These are phyloP conservation scores for Malurus splendens DNA, from an alignment of 2,797 vertebrate genomes.

Conservation along the genomic window DNA sequence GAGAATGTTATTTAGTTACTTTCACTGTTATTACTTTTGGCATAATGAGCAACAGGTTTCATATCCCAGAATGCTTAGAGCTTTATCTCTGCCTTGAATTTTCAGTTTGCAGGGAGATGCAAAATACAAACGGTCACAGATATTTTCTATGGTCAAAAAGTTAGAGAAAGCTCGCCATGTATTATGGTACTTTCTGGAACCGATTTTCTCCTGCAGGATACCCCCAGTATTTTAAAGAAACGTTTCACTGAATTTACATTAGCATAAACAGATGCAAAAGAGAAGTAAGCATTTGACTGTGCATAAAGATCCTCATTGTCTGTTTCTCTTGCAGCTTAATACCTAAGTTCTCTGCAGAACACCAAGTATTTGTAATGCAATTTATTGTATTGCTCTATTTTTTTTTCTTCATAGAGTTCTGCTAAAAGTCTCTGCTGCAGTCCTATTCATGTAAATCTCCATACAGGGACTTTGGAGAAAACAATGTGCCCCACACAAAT, in stretches of 20 bases:
- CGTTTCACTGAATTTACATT: not conserved
- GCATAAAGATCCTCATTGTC: not conserved
- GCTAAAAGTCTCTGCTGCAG: not conserved
- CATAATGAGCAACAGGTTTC: not conserved
- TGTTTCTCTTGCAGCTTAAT: not conserved
- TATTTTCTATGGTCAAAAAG: not conserved
- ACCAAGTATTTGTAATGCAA: not conserved
- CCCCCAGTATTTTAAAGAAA: not conserved
- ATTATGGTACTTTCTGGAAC: not conserved
- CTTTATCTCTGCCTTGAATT: not conserved
- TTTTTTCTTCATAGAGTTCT: not conserved
- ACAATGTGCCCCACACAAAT: not conserved
- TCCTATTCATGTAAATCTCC: not conserved
- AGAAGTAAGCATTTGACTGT: not conserved
- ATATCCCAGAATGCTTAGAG: not conserved
- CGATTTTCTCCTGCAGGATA: not conserved
- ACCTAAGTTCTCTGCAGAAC: not conserved
- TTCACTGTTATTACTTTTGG: not conserved
- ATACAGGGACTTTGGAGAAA: not conserved
- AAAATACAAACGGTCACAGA: not conserved
- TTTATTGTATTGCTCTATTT: not conserved
- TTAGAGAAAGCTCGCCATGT: not conserved
- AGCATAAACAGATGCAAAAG: not conserved
- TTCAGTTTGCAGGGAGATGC: not conserved
- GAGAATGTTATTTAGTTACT: not conserved